These are phyloP conservation scores for Thunnus thynnus DNA, from an alignment of 2,113 vertebrate species.

Conservation along the genomic window DNA sequence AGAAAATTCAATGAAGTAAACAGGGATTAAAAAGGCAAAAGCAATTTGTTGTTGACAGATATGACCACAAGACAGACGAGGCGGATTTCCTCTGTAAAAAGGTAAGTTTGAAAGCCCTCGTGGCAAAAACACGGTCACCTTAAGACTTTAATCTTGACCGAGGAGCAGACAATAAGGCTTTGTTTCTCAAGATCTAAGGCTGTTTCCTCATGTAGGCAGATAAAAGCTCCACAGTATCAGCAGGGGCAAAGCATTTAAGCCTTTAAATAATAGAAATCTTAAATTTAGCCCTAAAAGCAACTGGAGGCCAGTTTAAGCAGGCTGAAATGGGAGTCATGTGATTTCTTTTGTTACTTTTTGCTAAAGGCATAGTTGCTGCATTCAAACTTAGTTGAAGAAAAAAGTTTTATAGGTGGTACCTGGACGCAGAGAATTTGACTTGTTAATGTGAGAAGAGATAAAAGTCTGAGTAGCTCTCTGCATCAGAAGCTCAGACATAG, in stretches of 20 bases:
- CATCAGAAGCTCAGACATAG: neutral
- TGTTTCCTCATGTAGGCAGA: constrained; percentile 39
- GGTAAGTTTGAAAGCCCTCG: constrained; percentile 27
- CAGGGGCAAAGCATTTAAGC: constrained; percentile 36
- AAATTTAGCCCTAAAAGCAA: constrained; percentile 17
- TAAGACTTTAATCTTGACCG: constrained; percentile 49
- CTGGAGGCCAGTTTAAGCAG: constrained; percentile 2
- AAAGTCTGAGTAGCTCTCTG: neutral
- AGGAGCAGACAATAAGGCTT: constrained; percentile 55
- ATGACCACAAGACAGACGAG: constrained; percentile 27
- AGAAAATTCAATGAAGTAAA: constrained; percentile 10
- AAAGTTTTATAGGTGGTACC: neutral
- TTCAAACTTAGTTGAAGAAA: neutral
- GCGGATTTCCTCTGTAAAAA: constrained; percentile 54
- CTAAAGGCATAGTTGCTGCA: neutral
- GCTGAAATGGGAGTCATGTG: constrained; percentile 13
- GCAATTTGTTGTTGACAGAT: constrained; percentile 14
- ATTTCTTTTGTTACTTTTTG: neutral
- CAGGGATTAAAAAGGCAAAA: constrained; percentile 12
- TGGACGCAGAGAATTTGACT: neutral
- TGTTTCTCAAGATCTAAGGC: constrained; percentile 53
- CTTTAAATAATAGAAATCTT: constrained; percentile 47
- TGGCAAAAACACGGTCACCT: constrained; percentile 34
- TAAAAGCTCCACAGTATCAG: constrained; percentile 52
- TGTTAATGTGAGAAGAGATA: constrained; percentile 1